Evolutionary conservation across 2,797 vertebrate genomes (phyloP).

Genomic region (Muscicapa striata): DNA sequence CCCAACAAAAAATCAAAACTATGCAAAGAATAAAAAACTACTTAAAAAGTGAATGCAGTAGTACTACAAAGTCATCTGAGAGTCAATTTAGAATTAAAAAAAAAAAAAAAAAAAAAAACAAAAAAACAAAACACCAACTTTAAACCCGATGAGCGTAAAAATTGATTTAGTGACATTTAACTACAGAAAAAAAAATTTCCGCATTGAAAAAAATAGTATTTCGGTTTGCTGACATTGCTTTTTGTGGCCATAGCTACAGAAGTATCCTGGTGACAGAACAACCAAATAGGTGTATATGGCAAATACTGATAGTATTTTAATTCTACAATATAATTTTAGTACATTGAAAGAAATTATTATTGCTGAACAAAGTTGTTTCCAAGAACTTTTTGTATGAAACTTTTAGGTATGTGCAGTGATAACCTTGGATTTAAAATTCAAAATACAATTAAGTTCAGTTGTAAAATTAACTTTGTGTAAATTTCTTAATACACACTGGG

Average conservation of each 20-base stretch:
- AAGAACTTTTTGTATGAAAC: conserved; percentile 14
- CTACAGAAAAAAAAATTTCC: not conserved
- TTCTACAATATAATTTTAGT: not conserved
- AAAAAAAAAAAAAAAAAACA: not conserved
- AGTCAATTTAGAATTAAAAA: conserved; percentile 22
- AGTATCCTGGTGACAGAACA: conserved; percentile 31
- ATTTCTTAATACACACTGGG: not conserved
- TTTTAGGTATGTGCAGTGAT: not conserved
- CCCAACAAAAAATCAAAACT: not conserved
- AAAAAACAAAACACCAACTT: not conserved
- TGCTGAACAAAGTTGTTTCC: not conserved
- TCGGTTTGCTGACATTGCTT: conserved; percentile 82
- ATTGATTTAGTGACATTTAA: conserved; percentile 35
- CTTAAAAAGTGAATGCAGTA: conserved; percentile 75
- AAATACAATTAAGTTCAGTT: not conserved
- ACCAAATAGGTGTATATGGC: conserved; percentile 10
- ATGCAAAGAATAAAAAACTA: conserved; percentile 66
- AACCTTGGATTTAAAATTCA: not conserved
- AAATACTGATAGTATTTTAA: conserved; percentile 36
- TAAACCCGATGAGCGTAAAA: conserved; percentile 71
- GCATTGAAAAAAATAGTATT: conserved; percentile 33
- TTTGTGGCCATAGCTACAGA: conserved; percentile 9
- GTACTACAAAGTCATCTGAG: conserved; percentile 73
- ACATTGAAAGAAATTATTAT: not conserved
- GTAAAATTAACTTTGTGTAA: not conserved